Conservation (phyloP, 2,888 invertebrate species). For the Caenorhabditis uteleia region DNA sequence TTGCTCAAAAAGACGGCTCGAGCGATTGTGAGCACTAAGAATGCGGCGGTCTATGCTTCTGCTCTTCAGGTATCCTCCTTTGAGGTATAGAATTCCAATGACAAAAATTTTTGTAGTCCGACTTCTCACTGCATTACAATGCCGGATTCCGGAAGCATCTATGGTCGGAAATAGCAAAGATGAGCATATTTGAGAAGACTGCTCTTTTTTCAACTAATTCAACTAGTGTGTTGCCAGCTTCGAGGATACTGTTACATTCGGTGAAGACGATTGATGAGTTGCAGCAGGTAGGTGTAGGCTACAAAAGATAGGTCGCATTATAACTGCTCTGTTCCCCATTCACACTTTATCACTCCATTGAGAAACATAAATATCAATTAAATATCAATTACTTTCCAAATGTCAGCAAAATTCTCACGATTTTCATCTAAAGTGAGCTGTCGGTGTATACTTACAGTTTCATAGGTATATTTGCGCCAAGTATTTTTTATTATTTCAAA, state of each 20-base stretch:
- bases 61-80: conserved; percentile 52
- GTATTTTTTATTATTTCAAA: too few species aligned
- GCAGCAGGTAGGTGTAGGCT: conserved; percentile 43
- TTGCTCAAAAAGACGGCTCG: conserved; percentile 55
- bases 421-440: too few species aligned
- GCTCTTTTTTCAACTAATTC: conserved; percentile 62
- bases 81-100: background rate
- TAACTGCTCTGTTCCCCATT: too few species aligned
- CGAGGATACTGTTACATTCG: conserved; percentile 55
- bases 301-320: background rate
- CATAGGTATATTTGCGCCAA: too few species aligned
- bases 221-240: conserved; percentile 32
- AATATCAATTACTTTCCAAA: too few species aligned
- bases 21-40: conserved; percentile 58
- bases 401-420: too few species aligned
- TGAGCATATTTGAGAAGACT: conserved; percentile 56
- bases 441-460: too few species aligned
- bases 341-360: too few species aligned
- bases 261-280: conserved; percentile 57
- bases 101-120: conserved; percentile 42
- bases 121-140: conserved; percentile 55
- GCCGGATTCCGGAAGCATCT: conserved; percentile 43
- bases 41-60: conserved; percentile 62
- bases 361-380: too few species aligned
- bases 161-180: conserved; percentile 45